Percentiles rank a stretch among this genome's conserved stretches.
phyloP scores from a whole-genome alignment of 2,797 vertebrate genomes.

The Prunella strophiata region DNA sequence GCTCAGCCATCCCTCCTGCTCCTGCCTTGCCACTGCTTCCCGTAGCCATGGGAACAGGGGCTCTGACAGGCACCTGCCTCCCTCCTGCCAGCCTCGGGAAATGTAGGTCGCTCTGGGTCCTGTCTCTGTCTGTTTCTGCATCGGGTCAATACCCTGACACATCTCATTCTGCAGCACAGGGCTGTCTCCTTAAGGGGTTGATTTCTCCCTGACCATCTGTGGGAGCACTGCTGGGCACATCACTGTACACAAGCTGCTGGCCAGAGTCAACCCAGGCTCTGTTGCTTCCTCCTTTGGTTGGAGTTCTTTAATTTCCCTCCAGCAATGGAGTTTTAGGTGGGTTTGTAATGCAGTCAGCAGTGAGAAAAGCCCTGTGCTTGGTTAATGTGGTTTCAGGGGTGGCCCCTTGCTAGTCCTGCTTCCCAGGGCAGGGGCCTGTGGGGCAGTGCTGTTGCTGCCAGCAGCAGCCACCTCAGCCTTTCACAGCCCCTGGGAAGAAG shows the following conservation, averaged over 20 bases:
- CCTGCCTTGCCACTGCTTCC: rapidly evolving
- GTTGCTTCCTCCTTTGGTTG: background rate
- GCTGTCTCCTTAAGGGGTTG: background rate
- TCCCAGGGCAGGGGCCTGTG: rapidly evolving
- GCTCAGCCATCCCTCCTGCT: rapidly evolving
- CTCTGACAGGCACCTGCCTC: background rate
- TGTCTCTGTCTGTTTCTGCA: background rate
- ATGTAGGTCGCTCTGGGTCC: background rate
- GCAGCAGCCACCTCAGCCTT: background rate
- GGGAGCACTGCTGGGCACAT: background rate
- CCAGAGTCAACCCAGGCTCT: rapidly evolving
- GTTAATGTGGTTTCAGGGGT: background rate
- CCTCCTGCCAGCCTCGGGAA: rapidly evolving
- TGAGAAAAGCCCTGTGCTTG: background rate
- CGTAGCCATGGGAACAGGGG: background rate
- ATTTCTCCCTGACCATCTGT: background rate
- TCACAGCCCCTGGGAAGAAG: background rate
- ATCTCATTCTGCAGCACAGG: background rate
- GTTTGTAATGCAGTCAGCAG: background rate
- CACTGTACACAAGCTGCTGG: background rate
- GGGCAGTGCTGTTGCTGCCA: background rate
- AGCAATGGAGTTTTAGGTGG: background rate
- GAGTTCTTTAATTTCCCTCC: background rate
- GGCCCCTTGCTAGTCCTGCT: background rate
- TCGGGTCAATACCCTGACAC: background rate